Conservation (phyloP, 2,797 vertebrate species). For the Acridotheres tristis region DNA sequence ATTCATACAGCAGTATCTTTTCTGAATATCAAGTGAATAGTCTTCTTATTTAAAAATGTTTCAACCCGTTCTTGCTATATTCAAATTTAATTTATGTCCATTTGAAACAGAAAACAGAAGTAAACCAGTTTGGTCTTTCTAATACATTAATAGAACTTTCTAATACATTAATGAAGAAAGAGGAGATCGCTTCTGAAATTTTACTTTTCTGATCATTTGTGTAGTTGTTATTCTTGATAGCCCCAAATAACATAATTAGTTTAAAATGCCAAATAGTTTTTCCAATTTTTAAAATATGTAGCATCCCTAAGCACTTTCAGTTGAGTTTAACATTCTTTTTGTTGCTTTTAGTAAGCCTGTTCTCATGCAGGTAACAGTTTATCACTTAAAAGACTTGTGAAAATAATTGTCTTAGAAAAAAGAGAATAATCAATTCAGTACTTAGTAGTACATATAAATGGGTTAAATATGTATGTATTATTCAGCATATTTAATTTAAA, state of each 20-base stretch:
- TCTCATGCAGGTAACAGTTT: neutral
- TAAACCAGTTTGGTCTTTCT: neutral
- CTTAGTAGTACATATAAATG: neutral
- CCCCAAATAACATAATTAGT: neutral
- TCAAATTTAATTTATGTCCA: neutral
- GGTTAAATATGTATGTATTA: neutral
- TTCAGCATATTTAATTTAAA: neutral
- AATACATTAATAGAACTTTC: neutral
- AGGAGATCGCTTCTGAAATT: neutral
- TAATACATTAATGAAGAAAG: neutral
- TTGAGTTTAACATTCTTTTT: neutral
- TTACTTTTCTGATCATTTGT: neutral
- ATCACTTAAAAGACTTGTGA: neutral
- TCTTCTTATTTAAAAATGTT: neutral
- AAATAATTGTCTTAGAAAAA: neutral
- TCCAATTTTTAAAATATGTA: neutral
- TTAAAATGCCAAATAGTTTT: neutral
- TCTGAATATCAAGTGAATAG: neutral
- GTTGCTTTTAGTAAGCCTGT: neutral
- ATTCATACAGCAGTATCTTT: neutral
- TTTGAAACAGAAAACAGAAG: neutral
- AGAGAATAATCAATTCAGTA: neutral
- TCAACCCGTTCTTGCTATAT: neutral
- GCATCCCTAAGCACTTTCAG: neutral
- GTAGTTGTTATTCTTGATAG: neutral